phyloP scores from a whole-genome alignment of 1,140 invertebrate genomes.

The Drosophila yakuba region DNA sequence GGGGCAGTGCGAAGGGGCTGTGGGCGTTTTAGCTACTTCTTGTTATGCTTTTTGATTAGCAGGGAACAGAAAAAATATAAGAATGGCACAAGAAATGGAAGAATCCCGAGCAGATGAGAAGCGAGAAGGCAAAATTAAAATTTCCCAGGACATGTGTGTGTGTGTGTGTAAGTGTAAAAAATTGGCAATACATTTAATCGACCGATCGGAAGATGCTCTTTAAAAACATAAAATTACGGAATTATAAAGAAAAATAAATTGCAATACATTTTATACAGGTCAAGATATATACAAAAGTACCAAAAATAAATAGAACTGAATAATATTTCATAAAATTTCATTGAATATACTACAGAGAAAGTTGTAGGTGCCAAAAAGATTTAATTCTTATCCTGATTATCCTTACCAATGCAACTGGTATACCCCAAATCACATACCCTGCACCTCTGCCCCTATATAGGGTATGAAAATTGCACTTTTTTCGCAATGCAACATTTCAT shows the following conservation, averaged over 20 bases:
- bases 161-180: conserved; percentile 16
- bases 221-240: neutral
- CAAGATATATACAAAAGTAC: too few relatives aligned
- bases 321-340: too few relatives aligned
- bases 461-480: conserved; percentile 41
- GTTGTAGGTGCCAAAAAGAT: too few relatives aligned
- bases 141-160: conserved; percentile 16
- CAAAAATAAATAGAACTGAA: neutral
- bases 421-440: conserved; percentile 3
- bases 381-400: neutral
- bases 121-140: conserved; percentile 64
- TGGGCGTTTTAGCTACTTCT: conserved; percentile 30
- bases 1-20: neutral
- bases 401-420: neutral
- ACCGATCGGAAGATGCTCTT: conserved; percentile 1
- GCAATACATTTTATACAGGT: neutral
- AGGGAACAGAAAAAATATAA: conserved; percentile 19
- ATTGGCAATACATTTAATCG: neutral
- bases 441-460: conserved; percentile 3
- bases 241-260: neutral
- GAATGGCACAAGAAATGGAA: conserved; percentile 20
- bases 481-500: conserved; percentile 17
- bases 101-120: conserved; percentile 8
- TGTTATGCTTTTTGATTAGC: conserved; percentile 79
- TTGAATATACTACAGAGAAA: too few relatives aligned